These are phyloP conservation scores for Micrastur ruficollis DNA, from an alignment of 2,797 vertebrate genomes.

Conservation along the genomic window DNA sequence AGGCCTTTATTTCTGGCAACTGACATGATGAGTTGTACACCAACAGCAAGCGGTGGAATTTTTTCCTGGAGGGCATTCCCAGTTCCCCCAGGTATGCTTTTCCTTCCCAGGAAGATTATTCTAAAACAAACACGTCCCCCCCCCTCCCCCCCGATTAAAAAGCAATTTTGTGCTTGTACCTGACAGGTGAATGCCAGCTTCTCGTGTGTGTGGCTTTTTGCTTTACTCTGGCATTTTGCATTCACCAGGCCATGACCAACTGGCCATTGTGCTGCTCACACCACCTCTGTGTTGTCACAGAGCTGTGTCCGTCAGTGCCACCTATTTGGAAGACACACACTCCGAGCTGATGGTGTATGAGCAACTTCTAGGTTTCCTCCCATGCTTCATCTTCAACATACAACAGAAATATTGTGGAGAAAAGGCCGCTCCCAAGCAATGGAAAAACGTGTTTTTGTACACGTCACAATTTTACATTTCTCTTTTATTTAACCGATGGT, in stretches of 20 bases:
- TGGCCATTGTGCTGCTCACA: neutral
- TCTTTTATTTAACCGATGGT: neutral
- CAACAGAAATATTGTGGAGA: neutral
- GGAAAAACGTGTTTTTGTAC: neutral
- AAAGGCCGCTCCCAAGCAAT: neutral
- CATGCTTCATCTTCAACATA: accelerated
- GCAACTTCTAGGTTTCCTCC: neutral
- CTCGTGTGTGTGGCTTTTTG: neutral
- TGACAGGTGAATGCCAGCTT: neutral
- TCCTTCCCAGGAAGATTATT: neutral
- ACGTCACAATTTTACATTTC: neutral
- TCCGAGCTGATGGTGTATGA: neutral
- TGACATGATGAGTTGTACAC: neutral
- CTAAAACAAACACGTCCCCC: neutral
- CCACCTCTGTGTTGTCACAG: neutral
- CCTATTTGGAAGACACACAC: neutral
- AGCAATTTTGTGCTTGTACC: neutral
- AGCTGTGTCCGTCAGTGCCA: neutral
- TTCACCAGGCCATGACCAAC: neutral
- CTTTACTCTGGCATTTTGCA: neutral
- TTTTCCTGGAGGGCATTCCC: neutral
- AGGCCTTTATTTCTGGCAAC: conserved; percentile 35
- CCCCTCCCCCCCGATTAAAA: neutral
- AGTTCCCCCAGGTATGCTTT: conserved; percentile 3
- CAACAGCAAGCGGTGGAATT: neutral